These are phyloP conservation scores for Eueides isabella DNA, from an alignment of 1,140 invertebrate species.

Conservation along the genomic window DNA sequence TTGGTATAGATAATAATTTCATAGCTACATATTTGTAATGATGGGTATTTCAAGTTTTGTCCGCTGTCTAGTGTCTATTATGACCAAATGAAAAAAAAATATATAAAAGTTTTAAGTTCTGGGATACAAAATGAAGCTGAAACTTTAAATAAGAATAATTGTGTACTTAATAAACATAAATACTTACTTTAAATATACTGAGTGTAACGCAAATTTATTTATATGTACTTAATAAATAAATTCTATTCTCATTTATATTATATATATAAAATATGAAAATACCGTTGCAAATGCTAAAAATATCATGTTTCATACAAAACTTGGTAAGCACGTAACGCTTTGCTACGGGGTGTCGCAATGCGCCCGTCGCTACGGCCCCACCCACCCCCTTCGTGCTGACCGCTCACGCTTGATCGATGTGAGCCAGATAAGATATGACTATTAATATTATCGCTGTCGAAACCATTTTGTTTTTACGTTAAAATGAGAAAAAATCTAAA, in stretches of 20 bases:
- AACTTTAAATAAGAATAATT: too few relatives aligned
- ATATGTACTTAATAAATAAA: not conserved
- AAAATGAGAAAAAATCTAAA: not conserved
- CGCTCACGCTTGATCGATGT: constrained; percentile 29
- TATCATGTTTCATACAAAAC: not conserved
- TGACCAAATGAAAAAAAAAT: too few relatives aligned
- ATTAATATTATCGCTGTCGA: constrained; percentile 24
- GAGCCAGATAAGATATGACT: constrained; percentile 23
- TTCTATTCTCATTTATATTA: not conserved
- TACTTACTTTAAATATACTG: too few relatives aligned
- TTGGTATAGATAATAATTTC: too few relatives aligned
- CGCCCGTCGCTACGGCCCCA: constrained; percentile 13
- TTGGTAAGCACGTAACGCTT: constrained; percentile 16
- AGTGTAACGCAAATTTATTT: too few relatives aligned
- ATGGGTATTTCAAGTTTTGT: too few relatives aligned
- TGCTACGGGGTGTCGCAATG: constrained; percentile 28
- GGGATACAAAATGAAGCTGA: too few relatives aligned
- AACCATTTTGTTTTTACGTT: not conserved
- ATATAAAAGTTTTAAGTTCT: too few relatives aligned
- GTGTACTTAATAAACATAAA: too few relatives aligned
- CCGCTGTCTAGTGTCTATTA: too few relatives aligned
- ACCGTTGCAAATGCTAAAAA: not conserved
- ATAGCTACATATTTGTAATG: too few relatives aligned
- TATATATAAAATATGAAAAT: not conserved
- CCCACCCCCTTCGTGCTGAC: constrained; percentile 21